phyloP scores from a whole-genome alignment of 2,888 invertebrate species.

The Microctonus hyperodae region DNA sequence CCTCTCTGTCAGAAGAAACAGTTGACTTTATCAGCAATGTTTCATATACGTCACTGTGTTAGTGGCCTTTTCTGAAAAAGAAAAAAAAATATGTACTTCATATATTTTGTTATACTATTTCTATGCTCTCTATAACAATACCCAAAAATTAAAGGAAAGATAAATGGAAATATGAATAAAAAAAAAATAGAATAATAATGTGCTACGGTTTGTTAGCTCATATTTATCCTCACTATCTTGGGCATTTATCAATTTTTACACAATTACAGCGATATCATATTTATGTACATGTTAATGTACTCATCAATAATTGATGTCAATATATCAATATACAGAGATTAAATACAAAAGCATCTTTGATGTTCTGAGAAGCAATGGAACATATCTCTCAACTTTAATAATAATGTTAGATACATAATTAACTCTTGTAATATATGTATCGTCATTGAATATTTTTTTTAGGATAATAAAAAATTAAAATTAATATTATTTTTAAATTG shows the following conservation, averaged over 20 bases:
- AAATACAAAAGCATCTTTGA: background rate
- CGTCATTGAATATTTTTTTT: background rate
- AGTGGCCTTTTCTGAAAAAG: conserved; percentile 55
- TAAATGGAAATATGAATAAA: no score
- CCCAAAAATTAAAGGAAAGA: background rate
- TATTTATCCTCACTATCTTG: conserved; percentile 1
- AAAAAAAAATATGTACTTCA: conserved; percentile 48
- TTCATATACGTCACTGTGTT: conserved; percentile 52
- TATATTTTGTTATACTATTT: conserved; percentile 63
- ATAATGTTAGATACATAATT: background rate
- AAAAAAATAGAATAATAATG: background rate
- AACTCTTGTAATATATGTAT: background rate
- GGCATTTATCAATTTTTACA: conserved; percentile 11
- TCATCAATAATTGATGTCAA: background rate
- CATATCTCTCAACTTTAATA: background rate
- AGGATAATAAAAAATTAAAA: background rate
- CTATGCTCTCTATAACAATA: conserved; percentile 57
- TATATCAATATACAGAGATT: background rate
- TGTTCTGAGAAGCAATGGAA: conserved; percentile 1
- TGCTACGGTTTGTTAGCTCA: no score
- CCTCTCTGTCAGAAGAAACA: background rate
- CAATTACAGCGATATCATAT: background rate
- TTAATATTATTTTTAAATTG: background rate
- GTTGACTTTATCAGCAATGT: conserved; percentile 30
- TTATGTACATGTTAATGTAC: background rate